A percentile compares a stretch with the other conserved stretches of the same genome.
Conservation (phyloP, 2,113 vertebrate genomes). For the Nerophis ophidion region DNA sequence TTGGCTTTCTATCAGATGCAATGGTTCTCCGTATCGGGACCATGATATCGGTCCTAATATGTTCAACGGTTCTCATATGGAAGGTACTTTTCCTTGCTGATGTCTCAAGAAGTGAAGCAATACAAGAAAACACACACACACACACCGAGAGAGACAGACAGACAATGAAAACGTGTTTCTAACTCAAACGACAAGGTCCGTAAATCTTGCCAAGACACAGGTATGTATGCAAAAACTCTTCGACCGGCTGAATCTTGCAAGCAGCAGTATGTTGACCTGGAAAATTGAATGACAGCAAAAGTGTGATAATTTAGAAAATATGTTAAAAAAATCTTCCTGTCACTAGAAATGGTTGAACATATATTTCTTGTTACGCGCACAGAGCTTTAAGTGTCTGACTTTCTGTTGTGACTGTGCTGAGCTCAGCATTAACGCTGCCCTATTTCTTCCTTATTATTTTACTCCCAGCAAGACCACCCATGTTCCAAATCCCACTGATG, state of each 20-base stretch:
- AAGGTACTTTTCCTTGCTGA: too few relatives aligned
- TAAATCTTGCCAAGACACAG: slow-evolving; percentile 66
- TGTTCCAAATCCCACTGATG: slow-evolving; percentile 28
- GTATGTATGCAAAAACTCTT: slow-evolving; percentile 59
- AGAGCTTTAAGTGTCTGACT: slow-evolving; percentile 14
- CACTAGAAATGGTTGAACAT: background rate
- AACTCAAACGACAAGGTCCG: slow-evolving; percentile 43
- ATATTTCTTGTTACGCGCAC: slow-evolving; percentile 3
- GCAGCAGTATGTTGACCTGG: slow-evolving; percentile 12
- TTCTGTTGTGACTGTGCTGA: slow-evolving; percentile 7
- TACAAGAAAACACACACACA: slow-evolving; percentile 20
- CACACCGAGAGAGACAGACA: slow-evolving; percentile 11
- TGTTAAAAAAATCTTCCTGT: background rate
- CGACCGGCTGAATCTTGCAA: slow-evolving; percentile 55
- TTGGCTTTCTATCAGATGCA: too few relatives aligned
- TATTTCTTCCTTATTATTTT: slow-evolving; percentile 15
- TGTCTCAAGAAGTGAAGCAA: too few relatives aligned
- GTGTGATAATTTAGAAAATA: slow-evolving; percentile 15
- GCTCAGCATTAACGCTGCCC: slow-evolving; percentile 26
- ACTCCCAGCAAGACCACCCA: slow-evolving; percentile 48
- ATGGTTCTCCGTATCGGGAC: too few relatives aligned
- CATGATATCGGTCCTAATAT: too few relatives aligned
- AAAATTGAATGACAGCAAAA: slow-evolving; percentile 11
- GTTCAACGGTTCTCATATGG: too few relatives aligned
- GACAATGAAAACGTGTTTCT: slow-evolving; percentile 32